Evolutionary conservation across 2,113 vertebrate genomes (phyloP).

Genomic region (Catharus bicknelli): DNA sequence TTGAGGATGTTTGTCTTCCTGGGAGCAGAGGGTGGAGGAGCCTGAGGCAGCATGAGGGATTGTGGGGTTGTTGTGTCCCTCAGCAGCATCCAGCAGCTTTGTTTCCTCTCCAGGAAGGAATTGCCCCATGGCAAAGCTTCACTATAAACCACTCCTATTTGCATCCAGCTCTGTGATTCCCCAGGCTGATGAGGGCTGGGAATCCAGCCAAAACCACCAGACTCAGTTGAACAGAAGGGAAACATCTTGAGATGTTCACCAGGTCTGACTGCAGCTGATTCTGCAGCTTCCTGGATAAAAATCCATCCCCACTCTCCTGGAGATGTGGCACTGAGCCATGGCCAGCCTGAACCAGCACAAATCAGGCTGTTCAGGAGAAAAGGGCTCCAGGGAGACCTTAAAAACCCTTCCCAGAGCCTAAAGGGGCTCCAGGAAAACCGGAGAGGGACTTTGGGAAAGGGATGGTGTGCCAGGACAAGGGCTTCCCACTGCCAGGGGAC

Average conservation of each 20-base stretch:
- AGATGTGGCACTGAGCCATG: neutral
- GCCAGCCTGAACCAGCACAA: neutral
- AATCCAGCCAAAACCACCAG: slow-evolving; percentile 6
- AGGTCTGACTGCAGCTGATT: neutral
- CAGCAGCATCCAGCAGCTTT: neutral
- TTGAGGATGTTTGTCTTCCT: neutral
- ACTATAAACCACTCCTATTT: neutral
- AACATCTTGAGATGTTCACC: neutral
- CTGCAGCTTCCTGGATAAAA: neutral
- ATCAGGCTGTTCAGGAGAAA: neutral
- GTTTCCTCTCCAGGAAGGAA: neutral
- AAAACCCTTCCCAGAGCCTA: neutral
- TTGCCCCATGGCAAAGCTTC: neutral
- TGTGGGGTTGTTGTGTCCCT: neutral
- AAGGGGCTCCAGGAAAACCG: neutral
- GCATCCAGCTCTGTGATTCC: neutral
- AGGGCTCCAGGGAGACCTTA: neutral
- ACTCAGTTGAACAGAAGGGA: neutral
- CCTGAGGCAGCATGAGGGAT: accelerated
- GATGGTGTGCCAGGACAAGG: neutral
- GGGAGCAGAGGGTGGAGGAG: neutral
- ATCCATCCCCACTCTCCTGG: neutral
- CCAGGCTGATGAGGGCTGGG: neutral
- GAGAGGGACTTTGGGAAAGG: neutral
- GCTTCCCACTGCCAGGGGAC: neutral